Percentiles rank a stretch among this genome's conserved stretches.
phyloP scores from a whole-genome alignment of 2,797 vertebrate species.

The Fringilla coelebs region DNA sequence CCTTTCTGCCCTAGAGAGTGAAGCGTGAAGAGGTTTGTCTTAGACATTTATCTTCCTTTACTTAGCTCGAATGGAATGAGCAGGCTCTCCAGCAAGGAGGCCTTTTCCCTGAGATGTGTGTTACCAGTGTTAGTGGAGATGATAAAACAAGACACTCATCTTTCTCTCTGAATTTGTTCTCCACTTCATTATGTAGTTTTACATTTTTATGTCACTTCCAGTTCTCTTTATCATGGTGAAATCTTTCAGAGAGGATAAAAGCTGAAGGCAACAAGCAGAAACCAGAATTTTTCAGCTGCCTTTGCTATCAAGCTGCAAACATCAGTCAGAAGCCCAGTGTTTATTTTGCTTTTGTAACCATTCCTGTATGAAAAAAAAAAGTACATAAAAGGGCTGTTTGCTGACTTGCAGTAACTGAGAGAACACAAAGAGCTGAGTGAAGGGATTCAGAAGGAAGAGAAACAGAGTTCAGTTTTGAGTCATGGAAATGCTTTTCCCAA shows the following conservation, averaged over 20 bases:
- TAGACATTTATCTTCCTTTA: background rate
- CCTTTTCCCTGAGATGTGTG: background rate
- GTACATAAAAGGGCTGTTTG: conserved; percentile 35
- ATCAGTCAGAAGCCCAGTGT: background rate
- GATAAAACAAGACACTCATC: background rate
- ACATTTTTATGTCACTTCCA: conserved; percentile 20
- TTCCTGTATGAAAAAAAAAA: conserved; percentile 28
- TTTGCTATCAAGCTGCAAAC: conserved; percentile 28
- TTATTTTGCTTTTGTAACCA: conserved; percentile 42
- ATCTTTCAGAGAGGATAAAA: conserved; percentile 19
- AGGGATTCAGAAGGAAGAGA: background rate
- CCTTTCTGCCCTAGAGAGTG: background rate
- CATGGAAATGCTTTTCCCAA: background rate
- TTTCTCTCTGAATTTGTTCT: background rate
- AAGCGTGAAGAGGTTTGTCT: background rate
- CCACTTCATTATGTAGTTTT: conserved; percentile 6
- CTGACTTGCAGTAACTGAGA: background rate
- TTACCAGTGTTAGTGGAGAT: background rate
- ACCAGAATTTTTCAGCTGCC: conserved; percentile 16
- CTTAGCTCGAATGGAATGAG: background rate
- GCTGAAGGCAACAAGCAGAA: conserved; percentile 1
- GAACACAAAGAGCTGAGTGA: background rate
- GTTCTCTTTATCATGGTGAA: background rate
- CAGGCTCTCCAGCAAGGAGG: background rate
- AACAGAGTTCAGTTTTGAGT: background rate